Evolutionary conservation across 1,140 invertebrate genomes (phyloP).

Genomic region (Pogonognathellus flavescens): DNA sequence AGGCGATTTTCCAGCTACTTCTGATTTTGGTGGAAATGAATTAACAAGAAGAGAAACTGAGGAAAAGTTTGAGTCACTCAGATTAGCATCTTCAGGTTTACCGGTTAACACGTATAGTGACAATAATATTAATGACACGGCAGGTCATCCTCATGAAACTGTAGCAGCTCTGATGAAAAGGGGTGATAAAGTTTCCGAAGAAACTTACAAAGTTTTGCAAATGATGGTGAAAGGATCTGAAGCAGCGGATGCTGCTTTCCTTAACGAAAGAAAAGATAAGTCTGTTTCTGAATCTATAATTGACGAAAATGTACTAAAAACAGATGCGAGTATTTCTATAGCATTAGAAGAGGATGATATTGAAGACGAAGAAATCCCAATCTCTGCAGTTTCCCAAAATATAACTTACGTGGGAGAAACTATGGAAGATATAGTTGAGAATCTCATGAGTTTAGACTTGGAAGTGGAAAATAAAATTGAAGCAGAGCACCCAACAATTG

Average conservation of each 20-base stretch:
- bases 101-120: too few species aligned
- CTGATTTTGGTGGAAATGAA: neutral
- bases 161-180: conserved; percentile 18
- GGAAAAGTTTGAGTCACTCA: neutral
- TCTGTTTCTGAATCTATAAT: neutral
- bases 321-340: conserved; percentile 7
- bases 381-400: neutral
- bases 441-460: conserved; percentile 5
- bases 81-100: neutral
- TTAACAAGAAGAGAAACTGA: neutral
- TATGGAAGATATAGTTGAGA: conserved; percentile 24
- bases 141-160: conserved; percentile 27
- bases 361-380: neutral
- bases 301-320: neutral
- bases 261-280: neutral
- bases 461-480: neutral
- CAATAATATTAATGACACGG: neutral
- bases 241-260: neutral
- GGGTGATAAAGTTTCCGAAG: conserved; percentile 19
- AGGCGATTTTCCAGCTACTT: neutral
- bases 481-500: neutral
- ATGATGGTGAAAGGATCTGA: conserved; percentile 22
- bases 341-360: neutral
- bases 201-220: conserved; percentile 5
- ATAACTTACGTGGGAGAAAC: neutral